Evolutionary conservation across 1,140 invertebrate genomes (phyloP), one percentile per base, ranked within the genome.

Genomic region (Sinella curviseta): DNA sequence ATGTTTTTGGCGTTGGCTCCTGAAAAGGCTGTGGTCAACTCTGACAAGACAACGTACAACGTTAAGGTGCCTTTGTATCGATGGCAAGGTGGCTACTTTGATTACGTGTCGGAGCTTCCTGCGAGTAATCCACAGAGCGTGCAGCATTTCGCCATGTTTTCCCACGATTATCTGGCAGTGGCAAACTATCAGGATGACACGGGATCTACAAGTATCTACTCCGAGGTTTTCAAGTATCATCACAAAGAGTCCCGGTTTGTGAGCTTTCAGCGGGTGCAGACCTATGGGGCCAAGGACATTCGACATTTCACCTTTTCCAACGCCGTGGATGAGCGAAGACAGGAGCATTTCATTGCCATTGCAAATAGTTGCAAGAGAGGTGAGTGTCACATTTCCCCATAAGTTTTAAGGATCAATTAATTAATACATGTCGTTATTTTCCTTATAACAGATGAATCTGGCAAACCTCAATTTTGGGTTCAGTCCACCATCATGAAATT

Each of bases 21-120:
- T 0, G 81, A 84, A 76, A 79, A 83, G 31, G 74, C 24, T 28
- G 30, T 26, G 3, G 8, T 8, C 8, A 30, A 33, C 2, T 83
- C 30, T 67, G 28, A 1, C 48, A 77, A 35, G 76, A 36, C 36
- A 80, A 55, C 81, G 74, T 81, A 82, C 78, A 36, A 83, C 30
- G 78, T 85, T 54, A 26, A 78, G 48, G 39, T 48, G 8, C 8
- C 39, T 48, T 48, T 8, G 39, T 48, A 20, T 48, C 84, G 83
- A 26, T 90, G 89, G 89, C 80, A 86, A 34, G 87, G 86, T 31
- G 86, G 85, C 57, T 87, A 90, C 82, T 91, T 91, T 82, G 89
- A 91, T 84, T 75, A 85, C 1, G 84, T 88, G 8, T 86, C 89
- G 54, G 75, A 81, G 8, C 80, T 90, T 55, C 76, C 83, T 36